Evolutionary conservation across 2,888 invertebrate genomes (phyloP), one percentile per base, ranked within the genome.

Genomic region (Cerastis rubricosa): DNA sequence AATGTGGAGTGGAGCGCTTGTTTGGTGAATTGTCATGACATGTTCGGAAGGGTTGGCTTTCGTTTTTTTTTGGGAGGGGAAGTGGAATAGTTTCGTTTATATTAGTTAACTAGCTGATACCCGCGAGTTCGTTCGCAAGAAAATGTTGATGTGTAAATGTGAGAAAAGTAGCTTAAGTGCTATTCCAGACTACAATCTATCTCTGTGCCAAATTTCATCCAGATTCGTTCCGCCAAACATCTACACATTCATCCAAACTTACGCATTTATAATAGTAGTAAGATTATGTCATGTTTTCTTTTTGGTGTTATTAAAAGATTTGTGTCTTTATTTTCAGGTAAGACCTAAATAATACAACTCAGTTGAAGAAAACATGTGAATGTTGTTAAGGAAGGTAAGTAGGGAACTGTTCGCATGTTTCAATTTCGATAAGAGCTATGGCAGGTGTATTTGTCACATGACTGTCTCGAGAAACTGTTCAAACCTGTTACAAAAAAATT

Each of bases 251-350:
- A 35, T 35, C 35, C 35, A 35, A 3, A 35, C 35, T 35, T 35
- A 35, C 35, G 35, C 35, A 35, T 35, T 35, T 35, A 35, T 35
- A 35, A 35, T 35, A 35, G 35, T 35, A 35, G 35, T 35, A 35
- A n/a, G 11, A 54, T 54, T 54, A 54, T 0, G n/a, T 54, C n/a
- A n/a, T 9, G 11, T 29, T 14, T 40, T 35, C 14, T 29, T 40
- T 29, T 35, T 75, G 11, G 1, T 43, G 5, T 54, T n/a, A 40
- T 7, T 45, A 14, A 29, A 65, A 49, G 0, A 35, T 49, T 51
- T 47, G 0, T 81, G 64, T 63, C 29, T 79, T 84, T 79, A 12
- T 73, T 84, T 49, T 35, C 84, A 86, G 84, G 84, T 84, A 84
- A 80, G 69, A 84, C 45, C 19, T 17, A 57, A 29, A 17, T 17